Evolutionary conservation across 2,888 invertebrate genomes (phyloP).

Genomic region (Rhingia campestris): DNA sequence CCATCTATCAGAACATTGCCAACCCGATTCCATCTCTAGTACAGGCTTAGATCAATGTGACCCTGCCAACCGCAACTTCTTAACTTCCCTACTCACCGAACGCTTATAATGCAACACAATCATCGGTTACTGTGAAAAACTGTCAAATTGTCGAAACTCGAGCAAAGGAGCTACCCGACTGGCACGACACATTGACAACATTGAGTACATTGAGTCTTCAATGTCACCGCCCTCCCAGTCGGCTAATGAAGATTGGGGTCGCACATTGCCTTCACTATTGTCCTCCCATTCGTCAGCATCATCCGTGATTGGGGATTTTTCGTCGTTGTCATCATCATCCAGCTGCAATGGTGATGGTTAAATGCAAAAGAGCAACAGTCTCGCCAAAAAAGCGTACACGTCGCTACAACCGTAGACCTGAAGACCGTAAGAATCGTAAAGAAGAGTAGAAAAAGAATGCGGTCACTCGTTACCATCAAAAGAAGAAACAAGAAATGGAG

Average conservation of each 20-base stretch:
- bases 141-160: conserved; percentile 86
- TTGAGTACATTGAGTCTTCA: conserved; percentile 75
- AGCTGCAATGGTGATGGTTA: conserved; percentile 81
- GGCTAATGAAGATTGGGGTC: conserved; percentile 79
- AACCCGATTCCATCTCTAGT: conserved; percentile 34
- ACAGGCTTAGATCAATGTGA: conserved; percentile 24
- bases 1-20: conserved; percentile 53
- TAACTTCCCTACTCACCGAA: conserved; percentile 75
- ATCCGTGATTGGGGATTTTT: conserved; percentile 76
- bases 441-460: conserved; percentile 97
- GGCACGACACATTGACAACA: conserved; percentile 80
- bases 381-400: conserved; percentile 84
- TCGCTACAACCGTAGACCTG: conserved; percentile 87
- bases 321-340: conserved; percentile 76
- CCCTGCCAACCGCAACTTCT: conserved; percentile 8
- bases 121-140: conserved; percentile 80
- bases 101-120: conserved; percentile 75
- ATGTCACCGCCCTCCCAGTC: conserved; percentile 76
- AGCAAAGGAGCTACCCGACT: conserved; percentile 85
- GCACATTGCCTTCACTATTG: conserved; percentile 78
- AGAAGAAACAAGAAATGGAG: conserved; percentile 94
- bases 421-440: conserved; percentile 92
- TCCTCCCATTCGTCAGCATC: conserved; percentile 74
- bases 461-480: conserved; percentile 94
- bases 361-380: conserved; percentile 75